Base-by-base conservation (phyloP, 2,797 vertebrate species). In the Enteromius mattozi region DNA sequence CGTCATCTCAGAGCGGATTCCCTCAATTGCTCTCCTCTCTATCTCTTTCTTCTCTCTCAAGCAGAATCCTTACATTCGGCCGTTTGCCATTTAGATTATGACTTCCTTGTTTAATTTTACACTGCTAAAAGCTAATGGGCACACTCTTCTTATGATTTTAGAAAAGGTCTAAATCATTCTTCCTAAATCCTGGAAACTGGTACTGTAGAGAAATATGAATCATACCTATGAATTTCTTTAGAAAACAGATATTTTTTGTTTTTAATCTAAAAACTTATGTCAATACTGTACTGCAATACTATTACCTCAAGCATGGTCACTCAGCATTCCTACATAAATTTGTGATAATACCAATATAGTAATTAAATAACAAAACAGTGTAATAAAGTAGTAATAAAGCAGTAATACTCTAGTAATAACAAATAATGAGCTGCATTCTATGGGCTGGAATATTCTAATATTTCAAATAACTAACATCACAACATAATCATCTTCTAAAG, bases 1-100 rank as follows among this genome's bases (percentile, higher is more conserved):
- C 70, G 6, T 83, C 82, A 68, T 59, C 7, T 77, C 33, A 68
- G 54, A 68, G 35, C 24, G 65, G 81, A 72, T 71, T 59, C 81
- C 45, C 27, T 78, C 66, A 63, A 17, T 59, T 40, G 33, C 40
- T 40, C 24, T 71, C 49, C 42, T 49, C 42, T 82, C 51, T n/a
- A 42, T 59, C 3, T 35, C n/a, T 70, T 80, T 61, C 49, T 42
- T 42, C 2, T 56, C 35, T 12, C 17, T n/a, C 47, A 30, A 30
- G 33, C 4, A 49, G 17, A 49, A 33, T 70, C 30, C 30, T 8
- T 17, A 5, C 5, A 30, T 45, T 65, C 3, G 30, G 16, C n/a
- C 56, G 13, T 82, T 75, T 66, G 45, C 19, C 77, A 63, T 79
- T 45, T 79, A 66, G 8, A 79, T 78, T 65, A 47, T 21, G 40